These are phyloP conservation scores for Melanotaenia parkinsoni DNA, from an alignment of 2,797 vertebrate species.

Conservation along the genomic window DNA sequence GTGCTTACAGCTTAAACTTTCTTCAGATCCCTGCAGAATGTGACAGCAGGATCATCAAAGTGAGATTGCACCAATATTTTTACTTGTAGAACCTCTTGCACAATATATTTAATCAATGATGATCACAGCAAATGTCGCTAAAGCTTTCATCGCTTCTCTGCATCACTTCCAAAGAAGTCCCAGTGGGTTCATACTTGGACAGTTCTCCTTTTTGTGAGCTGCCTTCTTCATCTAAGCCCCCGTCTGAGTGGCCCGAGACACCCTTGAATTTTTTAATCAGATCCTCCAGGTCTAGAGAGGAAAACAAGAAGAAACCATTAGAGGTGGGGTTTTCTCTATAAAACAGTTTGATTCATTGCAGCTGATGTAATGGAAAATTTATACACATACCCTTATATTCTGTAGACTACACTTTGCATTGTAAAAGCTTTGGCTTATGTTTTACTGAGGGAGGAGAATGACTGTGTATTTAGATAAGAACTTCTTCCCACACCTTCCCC, in stretches of 20 bases:
- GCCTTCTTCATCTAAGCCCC: not conserved
- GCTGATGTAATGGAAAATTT: too few relatives aligned
- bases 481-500: too few relatives aligned
- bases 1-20: not conserved
- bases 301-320: slow-evolving; percentile 26
- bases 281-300: slow-evolving; percentile 66
- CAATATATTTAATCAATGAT: not conserved
- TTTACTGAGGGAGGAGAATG: too few relatives aligned
- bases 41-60: not conserved
- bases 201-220: slow-evolving; percentile 10
- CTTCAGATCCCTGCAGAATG: not conserved
- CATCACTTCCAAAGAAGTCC: slow-evolving; percentile 4
- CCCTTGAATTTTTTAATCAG: slow-evolving; percentile 30
- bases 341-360: not conserved
- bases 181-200: not conserved
- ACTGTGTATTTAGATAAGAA: too few relatives aligned
- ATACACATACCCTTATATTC: too few relatives aligned
- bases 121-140: not conserved
- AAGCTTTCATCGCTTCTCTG: slow-evolving; percentile 1
- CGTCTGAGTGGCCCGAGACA: slow-evolving; percentile 12
- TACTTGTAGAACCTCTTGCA: not conserved
- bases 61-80: slow-evolving; percentile 5
- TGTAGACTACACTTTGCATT: too few relatives aligned
- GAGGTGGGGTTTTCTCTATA: not conserved
- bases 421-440: too few relatives aligned